Percentiles rank a stretch among this genome's conserved stretches.
Evolutionary conservation across 1,140 invertebrate species (phyloP).

Genomic region (Microplitis demolitor): DNA sequence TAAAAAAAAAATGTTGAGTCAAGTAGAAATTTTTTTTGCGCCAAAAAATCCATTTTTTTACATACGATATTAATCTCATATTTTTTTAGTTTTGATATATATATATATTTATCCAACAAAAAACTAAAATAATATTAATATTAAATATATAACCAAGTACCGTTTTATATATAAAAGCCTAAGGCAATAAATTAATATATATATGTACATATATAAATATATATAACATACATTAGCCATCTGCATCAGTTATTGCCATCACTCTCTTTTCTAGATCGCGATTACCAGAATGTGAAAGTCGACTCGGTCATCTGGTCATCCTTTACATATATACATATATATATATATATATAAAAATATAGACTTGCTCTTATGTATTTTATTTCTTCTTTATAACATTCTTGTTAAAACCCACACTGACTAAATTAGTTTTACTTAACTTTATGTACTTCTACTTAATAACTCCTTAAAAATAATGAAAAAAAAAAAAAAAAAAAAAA

Average conservation of each 20-base stretch:
- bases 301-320: constrained; percentile 50
- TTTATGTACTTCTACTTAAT: not conserved
- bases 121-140: too few species aligned
- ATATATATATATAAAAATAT: constrained; percentile 32
- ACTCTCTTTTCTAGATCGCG: constrained; percentile 26
- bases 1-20: too few species aligned
- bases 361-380: constrained; percentile 24
- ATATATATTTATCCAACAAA: too few species aligned
- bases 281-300: constrained; percentile 51
- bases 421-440: not conserved
- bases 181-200: not conserved
- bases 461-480: not conserved
- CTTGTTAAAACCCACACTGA: not conserved
- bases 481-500: not conserved
- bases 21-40: too few species aligned
- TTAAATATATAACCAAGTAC: too few species aligned
- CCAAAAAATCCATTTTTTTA: too few species aligned
- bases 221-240: not conserved
- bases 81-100: too few species aligned
- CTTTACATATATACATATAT: constrained; percentile 39
- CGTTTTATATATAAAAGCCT: too few species aligned
- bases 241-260: not conserved
- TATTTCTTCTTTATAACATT: not conserved
- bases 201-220: not conserved
- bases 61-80: too few species aligned